phyloP scores from a whole-genome alignment of 2,888 invertebrate genomes.

The Lasioglossum malachurum region DNA sequence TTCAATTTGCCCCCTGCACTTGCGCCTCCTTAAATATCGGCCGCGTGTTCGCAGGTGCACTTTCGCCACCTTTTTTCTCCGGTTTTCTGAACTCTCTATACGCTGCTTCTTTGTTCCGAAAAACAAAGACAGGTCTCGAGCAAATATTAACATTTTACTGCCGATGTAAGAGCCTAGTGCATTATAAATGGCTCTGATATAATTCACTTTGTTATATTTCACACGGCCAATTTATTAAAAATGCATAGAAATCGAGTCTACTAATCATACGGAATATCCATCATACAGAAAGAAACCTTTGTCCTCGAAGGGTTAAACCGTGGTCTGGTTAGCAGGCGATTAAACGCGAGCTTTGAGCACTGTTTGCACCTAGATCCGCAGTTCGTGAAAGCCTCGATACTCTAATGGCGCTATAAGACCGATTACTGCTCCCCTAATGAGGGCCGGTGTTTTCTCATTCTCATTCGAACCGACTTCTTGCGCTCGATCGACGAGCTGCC shows the following conservation, averaged over 20 bases:
- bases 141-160: not conserved
- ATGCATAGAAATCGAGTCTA: no score
- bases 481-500: not conserved
- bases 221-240: no score
- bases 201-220: no score
- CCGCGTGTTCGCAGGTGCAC: slow-evolving; percentile 8
- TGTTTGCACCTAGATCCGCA: not conserved
- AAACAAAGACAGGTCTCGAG: not conserved
- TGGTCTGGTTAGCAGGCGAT: not conserved
- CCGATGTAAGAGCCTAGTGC: not conserved
- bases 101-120: not conserved
- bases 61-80: slow-evolving; percentile 8
- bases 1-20: slow-evolving; percentile 27
- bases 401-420: not conserved
- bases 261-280: no score
- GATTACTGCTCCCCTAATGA: slow-evolving; percentile 10
- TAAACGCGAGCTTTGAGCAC: not conserved
- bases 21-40: slow-evolving; percentile 14
- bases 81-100: not conserved
- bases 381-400: not conserved
- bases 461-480: not conserved
- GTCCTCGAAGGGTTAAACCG: not conserved
- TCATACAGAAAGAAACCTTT: no score
- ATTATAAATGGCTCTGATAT: no score
- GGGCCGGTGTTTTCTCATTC: not conserved